phyloP scores from a whole-genome alignment of 1,140 invertebrate genomes.

The Drosophila bifasciata region DNA sequence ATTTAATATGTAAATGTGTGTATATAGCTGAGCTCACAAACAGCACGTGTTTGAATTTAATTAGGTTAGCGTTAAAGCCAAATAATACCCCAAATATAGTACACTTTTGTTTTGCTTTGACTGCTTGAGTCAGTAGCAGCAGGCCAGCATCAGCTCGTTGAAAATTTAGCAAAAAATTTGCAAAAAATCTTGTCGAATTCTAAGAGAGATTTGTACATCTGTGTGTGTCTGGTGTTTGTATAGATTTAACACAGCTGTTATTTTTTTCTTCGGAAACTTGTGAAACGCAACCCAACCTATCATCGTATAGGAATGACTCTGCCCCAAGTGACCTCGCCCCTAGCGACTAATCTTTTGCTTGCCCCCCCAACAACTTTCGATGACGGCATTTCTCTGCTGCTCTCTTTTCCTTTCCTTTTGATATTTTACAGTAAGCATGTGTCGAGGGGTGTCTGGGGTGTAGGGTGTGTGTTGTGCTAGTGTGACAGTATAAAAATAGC shows the following conservation, averaged over 20 bases:
- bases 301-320: too few relatives aligned
- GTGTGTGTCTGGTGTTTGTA: slow-evolving; percentile 37
- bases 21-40: slow-evolving; percentile 8
- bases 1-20: too few relatives aligned
- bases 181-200: neutral
- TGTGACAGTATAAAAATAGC: slow-evolving; percentile 34
- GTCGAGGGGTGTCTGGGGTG: slow-evolving; percentile 1
- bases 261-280: slow-evolving; percentile 25
- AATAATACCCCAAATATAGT: slow-evolving; percentile 14
- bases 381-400: slow-evolving; percentile 61
- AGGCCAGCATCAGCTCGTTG: slow-evolving; percentile 2
- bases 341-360: slow-evolving; percentile 29
- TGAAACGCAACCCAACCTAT: neutral
- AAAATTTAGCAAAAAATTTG: slow-evolving; percentile 57
- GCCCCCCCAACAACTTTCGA: slow-evolving; percentile 41
- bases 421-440: neutral
- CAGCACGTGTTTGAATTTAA: slow-evolving; percentile 65
- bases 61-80: slow-evolving; percentile 52
- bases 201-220: neutral
- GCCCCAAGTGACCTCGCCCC: slow-evolving; percentile 53
- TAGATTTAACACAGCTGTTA: slow-evolving; percentile 57
- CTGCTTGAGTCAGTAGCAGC: slow-evolving; percentile 41
- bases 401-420: slow-evolving; percentile 6
- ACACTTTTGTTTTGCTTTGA: slow-evolving; percentile 12
- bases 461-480: slow-evolving; percentile 7